Percentiles rank a stretch among this genome's conserved stretches.
Evolutionary conservation across 2,888 invertebrate species (phyloP).

Genomic region (Watsonalla binaria): DNA sequence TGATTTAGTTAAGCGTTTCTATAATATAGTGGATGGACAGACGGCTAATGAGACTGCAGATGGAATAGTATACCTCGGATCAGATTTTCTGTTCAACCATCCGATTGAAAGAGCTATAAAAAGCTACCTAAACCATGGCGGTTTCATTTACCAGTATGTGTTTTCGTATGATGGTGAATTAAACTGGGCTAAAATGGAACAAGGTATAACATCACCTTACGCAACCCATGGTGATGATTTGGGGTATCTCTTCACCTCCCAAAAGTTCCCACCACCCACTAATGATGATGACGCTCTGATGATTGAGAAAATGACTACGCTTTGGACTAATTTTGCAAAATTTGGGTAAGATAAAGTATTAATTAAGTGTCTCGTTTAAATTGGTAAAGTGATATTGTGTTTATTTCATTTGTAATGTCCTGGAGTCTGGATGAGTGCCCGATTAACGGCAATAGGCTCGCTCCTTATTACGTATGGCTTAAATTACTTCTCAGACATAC

Average conservation of each 20-base stretch:
- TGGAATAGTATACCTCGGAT: slow-evolving; percentile 22
- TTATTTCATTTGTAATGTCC: too few species aligned
- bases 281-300: neutral
- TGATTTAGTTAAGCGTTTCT: slow-evolving; percentile 22
- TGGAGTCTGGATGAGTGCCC: too few species aligned
- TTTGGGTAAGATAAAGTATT: slow-evolving; percentile 9
- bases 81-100: slow-evolving; percentile 27
- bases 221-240: slow-evolving; percentile 38
- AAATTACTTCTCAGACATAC: too few species aligned
- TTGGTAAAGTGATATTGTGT: too few species aligned
- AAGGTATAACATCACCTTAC: slow-evolving; percentile 20
- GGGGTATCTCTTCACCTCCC: slow-evolving; percentile 32
- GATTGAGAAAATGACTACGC: slow-evolving; percentile 7
- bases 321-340: slow-evolving; percentile 17
- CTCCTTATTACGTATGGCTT: too few species aligned
- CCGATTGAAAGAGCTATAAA: slow-evolving; percentile 26
- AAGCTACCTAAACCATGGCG: slow-evolving; percentile 19
- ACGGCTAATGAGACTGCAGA: slow-evolving; percentile 9
- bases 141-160: slow-evolving; percentile 29
- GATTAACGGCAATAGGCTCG: too few species aligned
- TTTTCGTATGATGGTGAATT: slow-evolving; percentile 37
- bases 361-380: too few species aligned
- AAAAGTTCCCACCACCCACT: neutral
- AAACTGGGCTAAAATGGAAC: slow-evolving; percentile 21
- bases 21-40: slow-evolving; percentile 27